phyloP scores from a whole-genome alignment of 2,888 invertebrate species.

The Athalia cordata region DNA sequence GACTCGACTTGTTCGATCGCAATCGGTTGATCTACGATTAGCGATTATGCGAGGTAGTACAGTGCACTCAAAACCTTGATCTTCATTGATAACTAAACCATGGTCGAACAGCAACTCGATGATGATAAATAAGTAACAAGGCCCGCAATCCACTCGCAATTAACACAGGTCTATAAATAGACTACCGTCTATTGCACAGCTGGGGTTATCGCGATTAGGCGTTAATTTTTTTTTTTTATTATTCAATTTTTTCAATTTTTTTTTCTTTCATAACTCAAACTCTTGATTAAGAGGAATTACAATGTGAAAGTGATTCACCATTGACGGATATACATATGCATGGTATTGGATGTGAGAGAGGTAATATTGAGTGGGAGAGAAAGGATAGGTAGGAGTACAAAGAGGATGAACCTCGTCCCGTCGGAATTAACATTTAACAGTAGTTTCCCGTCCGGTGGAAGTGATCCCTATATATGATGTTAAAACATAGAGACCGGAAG shows the following conservation, averaged over 20 bases:
- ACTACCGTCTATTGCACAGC: background rate
- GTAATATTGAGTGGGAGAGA: background rate
- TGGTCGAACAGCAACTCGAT: background rate
- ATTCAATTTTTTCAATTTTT: no score
- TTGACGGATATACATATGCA: background rate
- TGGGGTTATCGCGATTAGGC: background rate
- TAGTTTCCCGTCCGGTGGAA: constrained; percentile 36
- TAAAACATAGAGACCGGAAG: constrained; percentile 23
- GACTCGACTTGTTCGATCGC: background rate
- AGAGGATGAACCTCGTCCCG: constrained; percentile 38
- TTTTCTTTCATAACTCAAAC: no score
- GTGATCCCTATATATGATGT: background rate
- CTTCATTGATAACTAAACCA: constrained; percentile 3
- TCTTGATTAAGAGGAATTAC: no score
- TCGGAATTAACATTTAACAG: constrained; percentile 37
- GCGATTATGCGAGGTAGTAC: no score
- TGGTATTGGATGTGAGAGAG: constrained; percentile 14
- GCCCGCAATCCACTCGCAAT: background rate
- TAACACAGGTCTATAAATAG: constrained; percentile 8
- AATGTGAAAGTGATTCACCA: background rate
- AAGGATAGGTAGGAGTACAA: constrained; percentile 6
- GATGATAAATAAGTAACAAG: background rate
- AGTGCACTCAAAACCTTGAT: background rate
- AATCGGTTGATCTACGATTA: background rate
- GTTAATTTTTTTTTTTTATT: background rate